Conservation (phyloP, 2,797 vertebrate genomes). For the Avahi laniger region DNA sequence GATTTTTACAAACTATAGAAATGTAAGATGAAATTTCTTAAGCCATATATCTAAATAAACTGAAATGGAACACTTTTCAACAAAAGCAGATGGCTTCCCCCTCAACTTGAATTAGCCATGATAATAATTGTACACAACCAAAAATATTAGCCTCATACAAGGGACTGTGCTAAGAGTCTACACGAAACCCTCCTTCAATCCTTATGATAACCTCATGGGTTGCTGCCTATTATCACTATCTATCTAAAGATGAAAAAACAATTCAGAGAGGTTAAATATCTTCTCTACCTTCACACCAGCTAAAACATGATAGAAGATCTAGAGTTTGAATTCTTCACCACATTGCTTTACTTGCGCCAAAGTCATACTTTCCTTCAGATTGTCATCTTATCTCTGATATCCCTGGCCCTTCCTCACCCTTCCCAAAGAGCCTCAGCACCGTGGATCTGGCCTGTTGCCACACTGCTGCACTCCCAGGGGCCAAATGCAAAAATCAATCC, state of each 20-base stretch:
- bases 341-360: background rate
- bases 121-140: background rate
- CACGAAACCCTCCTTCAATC: background rate
- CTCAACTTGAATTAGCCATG: background rate
- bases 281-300: background rate
- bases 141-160: background rate
- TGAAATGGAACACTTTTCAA: background rate
- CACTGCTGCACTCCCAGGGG: background rate
- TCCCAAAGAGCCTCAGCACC: accelerated
- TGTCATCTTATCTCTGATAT: background rate
- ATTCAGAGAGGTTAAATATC: background rate
- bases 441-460: background rate
- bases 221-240: background rate
- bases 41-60: background rate
- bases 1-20: background rate
- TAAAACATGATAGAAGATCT: background rate
- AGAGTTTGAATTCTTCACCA: background rate
- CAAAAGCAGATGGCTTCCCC: background rate
- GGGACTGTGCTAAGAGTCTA: background rate
- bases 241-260: background rate
- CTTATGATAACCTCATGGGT: background rate
- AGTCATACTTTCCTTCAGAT: background rate
- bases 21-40: background rate
- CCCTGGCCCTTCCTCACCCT: background rate
- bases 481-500: constrained; percentile 52